Evolutionary conservation across 2,888 invertebrate species (phyloP), one percentile per base, ranked within the genome.

Genomic region (Diaphora mendica): DNA sequence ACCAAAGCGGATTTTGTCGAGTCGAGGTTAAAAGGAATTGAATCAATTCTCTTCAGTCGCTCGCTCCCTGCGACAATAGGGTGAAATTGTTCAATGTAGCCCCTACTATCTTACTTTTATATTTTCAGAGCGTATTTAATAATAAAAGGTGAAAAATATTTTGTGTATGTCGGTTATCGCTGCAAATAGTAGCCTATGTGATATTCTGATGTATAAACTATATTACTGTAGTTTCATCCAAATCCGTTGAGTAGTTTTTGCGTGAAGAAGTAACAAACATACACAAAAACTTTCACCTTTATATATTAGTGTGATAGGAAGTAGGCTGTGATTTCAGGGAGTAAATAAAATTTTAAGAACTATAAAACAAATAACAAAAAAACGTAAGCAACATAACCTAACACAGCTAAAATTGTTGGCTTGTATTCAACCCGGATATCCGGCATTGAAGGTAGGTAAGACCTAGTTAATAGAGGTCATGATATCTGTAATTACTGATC

Each of bases 11-110:
- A 91, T 91, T 91, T 91, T 87, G 89, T 88, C 87, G 78, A 91
- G 87, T 83, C 87, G 85, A 80, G 86, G 88, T 88, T 90, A 87
- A 86, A 90, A 90, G 89, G 90, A 93, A 94, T 94, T 95, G 94
- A 94, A 94, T 95, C 94, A 93, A 94, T 94, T 94, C 89, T 85
- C 90, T 86, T 82, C 85, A 84, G 82, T 71, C 71, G 55, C 70
- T 48, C 68, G 20, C 73, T 72, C 86, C 82, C 73, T 81, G 80
- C 77, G 82, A 82, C 82, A 84, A 82, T 79, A 87, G 84, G 76
- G 82, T 83, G 85, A 86, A 83, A 55, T 85, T 67, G 26, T 62
- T 30, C 30, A 62, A 33, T 66, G 26, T 62, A 20, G 39, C 71
- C 79, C 79, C 70, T 79, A 85, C 85, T 76, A 80, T 78, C 73